A percentile compares a stretch with the other conserved stretches of the same genome.
Conservation (phyloP, 2,113 vertebrate genomes). For the Oncorhynchus clarkii region DNA sequence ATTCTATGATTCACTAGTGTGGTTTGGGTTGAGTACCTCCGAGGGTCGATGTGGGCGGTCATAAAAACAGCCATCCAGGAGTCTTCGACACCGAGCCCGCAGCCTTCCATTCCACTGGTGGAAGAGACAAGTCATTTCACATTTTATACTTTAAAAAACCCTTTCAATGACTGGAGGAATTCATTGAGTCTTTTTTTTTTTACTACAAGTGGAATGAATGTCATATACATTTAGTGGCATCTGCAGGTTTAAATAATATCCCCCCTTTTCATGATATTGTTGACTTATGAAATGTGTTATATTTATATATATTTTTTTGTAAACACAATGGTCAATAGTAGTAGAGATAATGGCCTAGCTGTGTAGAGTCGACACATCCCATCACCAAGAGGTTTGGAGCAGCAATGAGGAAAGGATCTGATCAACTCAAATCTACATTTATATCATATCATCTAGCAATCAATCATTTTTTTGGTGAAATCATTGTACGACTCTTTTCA, state of each 20-base stretch:
- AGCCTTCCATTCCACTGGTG: conserved; percentile 40
- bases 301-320: neutral
- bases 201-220: neutral
- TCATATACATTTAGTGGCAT: neutral
- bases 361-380: neutral
- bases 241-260: conserved; percentile 10
- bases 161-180: neutral
- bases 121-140: conserved; percentile 9
- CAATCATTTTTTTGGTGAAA: neutral
- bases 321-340: neutral
- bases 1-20: conserved; percentile 32
- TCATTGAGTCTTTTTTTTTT: neutral
- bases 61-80: conserved; percentile 40
- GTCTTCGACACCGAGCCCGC: conserved; percentile 18
- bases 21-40: conserved; percentile 29
- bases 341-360: neutral
- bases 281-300: neutral
- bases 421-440: neutral
- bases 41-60: conserved; percentile 18
- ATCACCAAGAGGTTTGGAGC: neutral
- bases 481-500: neutral
- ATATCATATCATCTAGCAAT: neutral
- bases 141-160: no score
- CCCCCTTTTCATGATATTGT: neutral
- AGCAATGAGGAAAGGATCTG: neutral